Conservation (phyloP, 2,797 vertebrate species). For the Lagorchestes hirsutus region DNA sequence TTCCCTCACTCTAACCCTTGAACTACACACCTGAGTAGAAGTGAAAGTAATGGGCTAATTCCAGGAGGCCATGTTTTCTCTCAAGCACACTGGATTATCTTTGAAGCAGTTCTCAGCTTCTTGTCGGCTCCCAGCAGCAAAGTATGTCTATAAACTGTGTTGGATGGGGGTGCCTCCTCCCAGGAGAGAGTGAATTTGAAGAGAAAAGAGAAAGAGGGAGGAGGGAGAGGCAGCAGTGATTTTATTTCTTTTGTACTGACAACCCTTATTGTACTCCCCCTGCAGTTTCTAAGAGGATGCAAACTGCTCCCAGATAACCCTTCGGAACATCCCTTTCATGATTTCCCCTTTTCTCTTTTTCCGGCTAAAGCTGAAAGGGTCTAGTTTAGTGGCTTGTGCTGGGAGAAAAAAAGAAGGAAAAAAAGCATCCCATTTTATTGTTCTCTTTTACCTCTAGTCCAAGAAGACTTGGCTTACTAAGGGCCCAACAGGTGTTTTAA, state of each 20-base stretch:
- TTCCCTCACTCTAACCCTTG: neutral
- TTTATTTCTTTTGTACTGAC: neutral
- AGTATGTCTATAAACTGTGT: neutral
- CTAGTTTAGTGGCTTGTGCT: neutral
- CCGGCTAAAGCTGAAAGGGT: conserved; percentile 1
- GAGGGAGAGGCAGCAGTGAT: neutral
- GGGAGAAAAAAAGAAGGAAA: neutral
- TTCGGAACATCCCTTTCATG: neutral
- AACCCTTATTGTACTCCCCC: neutral
- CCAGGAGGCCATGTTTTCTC: neutral
- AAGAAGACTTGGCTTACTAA: neutral
- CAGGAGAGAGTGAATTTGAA: neutral
- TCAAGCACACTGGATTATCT: neutral
- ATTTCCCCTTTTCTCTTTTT: neutral
- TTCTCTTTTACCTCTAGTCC: neutral
- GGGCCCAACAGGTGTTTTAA: neutral
- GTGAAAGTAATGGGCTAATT: neutral
- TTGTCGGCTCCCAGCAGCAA: neutral
- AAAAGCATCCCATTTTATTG: neutral
- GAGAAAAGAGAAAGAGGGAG: neutral
- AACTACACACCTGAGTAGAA: neutral
- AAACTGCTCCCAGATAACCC: neutral
- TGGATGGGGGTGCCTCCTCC: neutral
- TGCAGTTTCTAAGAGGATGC: neutral
- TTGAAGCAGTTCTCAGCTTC: neutral